Evolutionary conservation across 2,797 vertebrate genomes (phyloP), one percentile per base, ranked within the genome.

Genomic region (Coregonus ussuriensis): DNA sequence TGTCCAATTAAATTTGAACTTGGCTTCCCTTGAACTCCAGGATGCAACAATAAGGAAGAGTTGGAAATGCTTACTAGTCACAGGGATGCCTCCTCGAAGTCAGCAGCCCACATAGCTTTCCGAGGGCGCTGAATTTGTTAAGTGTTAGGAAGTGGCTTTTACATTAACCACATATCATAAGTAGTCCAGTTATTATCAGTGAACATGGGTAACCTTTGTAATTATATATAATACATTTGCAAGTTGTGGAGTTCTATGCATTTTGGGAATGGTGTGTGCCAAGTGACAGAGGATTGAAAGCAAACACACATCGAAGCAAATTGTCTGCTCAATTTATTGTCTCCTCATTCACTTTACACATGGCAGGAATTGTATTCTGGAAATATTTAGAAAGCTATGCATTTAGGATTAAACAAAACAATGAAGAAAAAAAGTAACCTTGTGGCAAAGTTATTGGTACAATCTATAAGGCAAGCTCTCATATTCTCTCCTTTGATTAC

Each of bases 91-190:
- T 89, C 85, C 7, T 79, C 82, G 18, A 85, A 89, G 81, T 87
- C 88, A 67, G 83, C 84, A 82, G 83, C 75, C 77, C 59, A 65
- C 81, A 73, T 74, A 90, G 89, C 81, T 91, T 91, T 86, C 82
- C 80, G 2, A 54, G 59, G 83, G 79, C 79, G 83, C 88, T 76
- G 66, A 83, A 83, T 51, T 89, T 81, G 65, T 37, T 70, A 79
- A 25, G 72, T 66, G 84, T 83, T 83, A 77, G 87, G 86, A 90
- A 86, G 87, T 88, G 84, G 68, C 78, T 89, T 84, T 70, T 67
- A 1, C 33, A 56, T 67, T 65, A 68, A 37, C 37, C 29, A 35
- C 65, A 71, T 16, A 56, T 56, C 68, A 56, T 31, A 54, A 67
- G 31, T 75, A n/a, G 54, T 53, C 1, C 29, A 65, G 15, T 9